Evolutionary conservation across 2,113 vertebrate genomes (phyloP), one percentile per base, ranked within the genome.

Genomic region (Cranoglanis bouderius): DNA sequence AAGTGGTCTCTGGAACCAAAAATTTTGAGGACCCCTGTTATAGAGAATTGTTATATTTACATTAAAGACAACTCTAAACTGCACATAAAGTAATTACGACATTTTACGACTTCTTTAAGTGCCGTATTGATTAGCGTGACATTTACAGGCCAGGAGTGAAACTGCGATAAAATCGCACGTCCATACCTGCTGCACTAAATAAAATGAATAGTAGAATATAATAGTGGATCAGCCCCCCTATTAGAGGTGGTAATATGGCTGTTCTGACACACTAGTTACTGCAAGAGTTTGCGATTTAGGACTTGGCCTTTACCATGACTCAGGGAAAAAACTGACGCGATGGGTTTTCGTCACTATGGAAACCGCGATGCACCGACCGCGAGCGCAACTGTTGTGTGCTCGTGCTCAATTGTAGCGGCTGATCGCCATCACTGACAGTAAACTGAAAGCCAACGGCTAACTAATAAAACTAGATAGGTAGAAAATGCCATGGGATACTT

Each of bases 341-440:
- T 43, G 87, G 63, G 59, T 70, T 63, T 82, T 53, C 4, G 61
- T 88, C 49, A 82, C 86, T 67, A 82, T 82, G 65, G 63, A 72
- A 88, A 88, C 87, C 26, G 19, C 26, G 35, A 55, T 21, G 43
- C 46, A 16, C 6, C 32, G 53, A 67, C 86, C 43, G 2, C 43
- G 53, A 81, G 77, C 13, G 4, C 59, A 19, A 82, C 86, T 80
- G 74, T 14, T 80, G 46, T 19, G 78, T 32, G 18, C 51, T 12
- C 3, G 4, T 2, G 32, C n/a, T 21, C 8, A 35, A 6, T 82
- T 82, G 51, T 53, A 32, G 46, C 1, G 14, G 40, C 75, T 78
- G 24, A 78, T n/a, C 2, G 0, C 26, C 49, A 2, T 55, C 29
- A 81, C 6, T 18, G 78, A 55, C 53, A 38, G 46, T 32, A 51